Percentiles rank a stretch among this genome's conserved stretches.
Evolutionary conservation across 2,113 vertebrate species (phyloP).

Genomic region (Reinhardtius hippoglossoides): DNA sequence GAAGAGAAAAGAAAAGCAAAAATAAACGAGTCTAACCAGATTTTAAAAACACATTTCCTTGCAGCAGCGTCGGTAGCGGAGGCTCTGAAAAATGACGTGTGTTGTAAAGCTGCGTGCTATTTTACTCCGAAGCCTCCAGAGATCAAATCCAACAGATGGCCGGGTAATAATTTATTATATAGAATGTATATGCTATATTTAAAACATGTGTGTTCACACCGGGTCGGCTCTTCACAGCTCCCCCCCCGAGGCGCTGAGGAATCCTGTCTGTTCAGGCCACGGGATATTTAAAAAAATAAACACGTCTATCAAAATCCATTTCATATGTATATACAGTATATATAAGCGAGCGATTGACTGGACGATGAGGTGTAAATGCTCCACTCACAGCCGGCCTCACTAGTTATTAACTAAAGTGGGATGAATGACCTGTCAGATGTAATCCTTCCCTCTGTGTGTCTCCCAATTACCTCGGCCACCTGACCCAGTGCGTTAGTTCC

Average conservation of each 20-base stretch:
- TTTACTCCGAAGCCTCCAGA: no score
- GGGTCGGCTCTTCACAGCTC: neutral
- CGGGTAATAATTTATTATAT: neutral
- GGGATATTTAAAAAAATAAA: neutral
- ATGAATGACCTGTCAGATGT: slow-evolving; percentile 94
- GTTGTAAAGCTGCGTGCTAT: no score
- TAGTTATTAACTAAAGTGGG: slow-evolving; percentile 92
- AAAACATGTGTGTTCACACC: neutral
- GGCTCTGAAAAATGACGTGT: no score
- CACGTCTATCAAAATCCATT: neutral
- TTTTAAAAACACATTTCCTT: no score
- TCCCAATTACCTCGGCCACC: slow-evolving; percentile 87
- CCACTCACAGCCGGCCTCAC: slow-evolving; percentile 81
- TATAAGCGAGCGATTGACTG: slow-evolving; percentile 59
- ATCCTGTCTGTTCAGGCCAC: neutral
- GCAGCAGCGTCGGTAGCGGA: no score
- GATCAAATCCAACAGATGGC: neutral
- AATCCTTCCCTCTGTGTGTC: slow-evolving; percentile 92
- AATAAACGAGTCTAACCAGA: no score
- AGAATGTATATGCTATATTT: neutral
- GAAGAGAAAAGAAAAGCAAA: no score
- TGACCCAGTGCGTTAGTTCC: slow-evolving; percentile 76
- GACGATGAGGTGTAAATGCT: slow-evolving; percentile 84
- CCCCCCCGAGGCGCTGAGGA: neutral
- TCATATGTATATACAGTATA: neutral